These are phyloP conservation scores for Ploceus nigricollis DNA, from an alignment of 2,113 vertebrate genomes.

Conservation along the genomic window DNA sequence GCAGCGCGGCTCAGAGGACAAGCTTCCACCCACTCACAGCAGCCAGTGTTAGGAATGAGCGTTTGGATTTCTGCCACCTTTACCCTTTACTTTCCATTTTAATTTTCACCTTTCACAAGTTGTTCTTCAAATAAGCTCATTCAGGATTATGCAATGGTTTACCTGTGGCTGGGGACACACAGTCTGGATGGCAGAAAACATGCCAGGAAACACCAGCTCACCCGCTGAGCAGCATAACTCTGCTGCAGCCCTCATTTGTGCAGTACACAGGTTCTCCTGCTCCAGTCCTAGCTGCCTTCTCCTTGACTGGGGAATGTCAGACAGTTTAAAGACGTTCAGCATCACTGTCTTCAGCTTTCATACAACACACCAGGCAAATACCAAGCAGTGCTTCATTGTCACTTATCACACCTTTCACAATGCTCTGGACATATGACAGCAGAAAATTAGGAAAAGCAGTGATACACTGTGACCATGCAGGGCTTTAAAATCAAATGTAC, in stretches of 20 bases:
- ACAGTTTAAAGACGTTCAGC: neutral
- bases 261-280: neutral
- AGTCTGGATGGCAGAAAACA: neutral
- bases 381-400: rapidly evolving
- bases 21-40: neutral
- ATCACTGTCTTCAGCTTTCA: neutral
- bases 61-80: neutral
- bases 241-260: neutral
- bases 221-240: neutral
- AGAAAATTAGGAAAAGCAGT: neutral
- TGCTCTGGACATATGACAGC: neutral
- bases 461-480: rapidly evolving
- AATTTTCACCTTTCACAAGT: neutral
- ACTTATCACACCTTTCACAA: rapidly evolving
- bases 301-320: neutral
- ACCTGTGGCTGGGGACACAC: neutral
- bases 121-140: neutral
- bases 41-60: neutral
- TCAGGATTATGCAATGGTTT: neutral
- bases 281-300: neutral
- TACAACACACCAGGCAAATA: neutral
- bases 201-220: neutral
- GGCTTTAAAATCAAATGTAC: neutral
- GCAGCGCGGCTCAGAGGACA: neutral
- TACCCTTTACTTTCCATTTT: neutral